Conservation (phyloP, 1,140 invertebrate species). For the Aphidius gifuensis region DNA sequence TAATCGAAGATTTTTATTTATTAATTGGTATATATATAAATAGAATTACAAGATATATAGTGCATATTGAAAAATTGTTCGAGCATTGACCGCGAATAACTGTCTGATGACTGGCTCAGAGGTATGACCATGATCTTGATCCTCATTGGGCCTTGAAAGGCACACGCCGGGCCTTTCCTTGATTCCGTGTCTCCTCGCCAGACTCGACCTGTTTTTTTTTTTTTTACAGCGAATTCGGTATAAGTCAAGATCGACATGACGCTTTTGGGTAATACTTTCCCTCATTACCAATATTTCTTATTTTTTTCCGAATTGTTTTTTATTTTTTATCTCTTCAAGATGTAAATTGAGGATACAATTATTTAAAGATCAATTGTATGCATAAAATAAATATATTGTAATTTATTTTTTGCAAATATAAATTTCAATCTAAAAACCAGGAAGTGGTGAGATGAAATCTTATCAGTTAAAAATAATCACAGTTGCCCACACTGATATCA, state of each 20-base stretch:
- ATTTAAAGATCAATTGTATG: too few relatives aligned
- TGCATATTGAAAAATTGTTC: constrained; percentile 25
- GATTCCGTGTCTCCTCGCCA: too few relatives aligned
- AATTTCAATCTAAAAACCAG: constrained; percentile 4
- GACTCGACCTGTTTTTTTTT: too few relatives aligned
- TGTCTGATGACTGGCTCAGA: constrained; percentile 16
- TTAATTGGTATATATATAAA: constrained; percentile 4
- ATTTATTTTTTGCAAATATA: neutral
- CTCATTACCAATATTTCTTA: too few relatives aligned
- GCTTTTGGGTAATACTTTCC: too few relatives aligned
- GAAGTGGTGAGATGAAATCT: constrained; percentile 8
- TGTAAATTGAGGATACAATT: too few relatives aligned
- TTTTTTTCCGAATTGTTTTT: too few relatives aligned
- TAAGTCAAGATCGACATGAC: too few relatives aligned
- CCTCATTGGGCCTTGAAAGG: constrained; percentile 11
- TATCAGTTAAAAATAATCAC: constrained; percentile 13
- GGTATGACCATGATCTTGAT: constrained; percentile 24
- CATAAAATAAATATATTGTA: too few relatives aligned
- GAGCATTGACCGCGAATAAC: constrained; percentile 26
- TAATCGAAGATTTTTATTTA: too few relatives aligned
- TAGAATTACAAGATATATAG: constrained; percentile 10
- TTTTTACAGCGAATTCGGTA: too few relatives aligned
- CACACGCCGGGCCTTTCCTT: neutral
- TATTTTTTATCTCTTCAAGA: too few relatives aligned
- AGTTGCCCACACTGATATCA: neutral